Evolutionary conservation across 2,113 vertebrate genomes (phyloP).

Genomic region (Propithecus coquereli): DNA sequence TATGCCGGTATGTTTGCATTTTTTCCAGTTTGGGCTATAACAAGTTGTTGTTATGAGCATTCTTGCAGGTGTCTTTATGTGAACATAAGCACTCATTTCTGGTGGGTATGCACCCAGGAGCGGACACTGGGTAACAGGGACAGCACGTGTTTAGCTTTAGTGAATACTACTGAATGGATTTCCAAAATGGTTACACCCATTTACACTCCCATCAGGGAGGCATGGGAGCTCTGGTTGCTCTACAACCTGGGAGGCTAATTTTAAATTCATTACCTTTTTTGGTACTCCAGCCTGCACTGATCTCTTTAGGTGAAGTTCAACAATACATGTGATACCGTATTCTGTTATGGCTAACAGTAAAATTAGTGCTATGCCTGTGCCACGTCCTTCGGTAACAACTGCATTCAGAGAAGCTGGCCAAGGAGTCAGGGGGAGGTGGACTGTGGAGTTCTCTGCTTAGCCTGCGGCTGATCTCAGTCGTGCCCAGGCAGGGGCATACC

Average conservation of each 20-base stretch:
- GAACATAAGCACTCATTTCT: neutral
- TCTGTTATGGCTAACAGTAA: neutral
- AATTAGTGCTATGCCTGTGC: neutral
- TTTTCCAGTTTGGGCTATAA: neutral
- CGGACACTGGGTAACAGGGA: neutral
- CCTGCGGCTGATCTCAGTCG: neutral
- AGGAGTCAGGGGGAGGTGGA: neutral
- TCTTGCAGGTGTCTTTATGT: neutral
- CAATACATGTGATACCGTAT: neutral
- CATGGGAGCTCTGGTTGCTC: neutral
- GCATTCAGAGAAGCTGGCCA: neutral
- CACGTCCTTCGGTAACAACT: neutral
- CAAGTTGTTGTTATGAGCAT: neutral
- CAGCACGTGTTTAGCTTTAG: neutral
- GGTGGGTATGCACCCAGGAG: neutral
- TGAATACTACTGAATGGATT: neutral
- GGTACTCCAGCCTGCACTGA: neutral
- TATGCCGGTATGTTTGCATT: neutral
- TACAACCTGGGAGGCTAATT: neutral
- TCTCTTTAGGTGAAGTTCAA: neutral
- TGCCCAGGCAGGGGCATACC: neutral
- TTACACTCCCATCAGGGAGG: neutral
- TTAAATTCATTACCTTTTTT: neutral
- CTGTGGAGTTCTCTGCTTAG: neutral
- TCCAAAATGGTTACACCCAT: neutral